These are phyloP conservation scores for Aphodius granarius DNA, from an alignment of 2,888 invertebrate genomes.

Conservation along the genomic window DNA sequence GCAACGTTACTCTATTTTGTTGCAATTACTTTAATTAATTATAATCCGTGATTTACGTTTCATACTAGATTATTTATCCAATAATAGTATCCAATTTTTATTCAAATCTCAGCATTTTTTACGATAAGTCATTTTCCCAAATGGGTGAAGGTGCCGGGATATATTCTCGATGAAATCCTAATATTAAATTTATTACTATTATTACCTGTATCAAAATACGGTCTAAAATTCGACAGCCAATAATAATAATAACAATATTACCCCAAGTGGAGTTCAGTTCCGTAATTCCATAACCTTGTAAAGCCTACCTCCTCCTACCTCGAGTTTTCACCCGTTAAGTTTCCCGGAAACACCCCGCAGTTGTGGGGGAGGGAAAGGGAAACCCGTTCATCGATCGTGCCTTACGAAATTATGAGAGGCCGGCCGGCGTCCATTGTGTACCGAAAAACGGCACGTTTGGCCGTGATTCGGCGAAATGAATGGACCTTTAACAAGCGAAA, in stretches of 20 bases:
- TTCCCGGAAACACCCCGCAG: neutral
- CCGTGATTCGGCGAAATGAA: neutral
- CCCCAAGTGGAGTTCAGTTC: neutral
- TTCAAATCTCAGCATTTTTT: neutral
- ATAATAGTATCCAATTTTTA: neutral
- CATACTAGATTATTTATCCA: neutral
- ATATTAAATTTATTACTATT: neutral
- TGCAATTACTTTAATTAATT: neutral
- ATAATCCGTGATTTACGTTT: neutral
- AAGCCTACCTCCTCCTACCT: neutral
- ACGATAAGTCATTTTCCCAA: too few relatives aligned
- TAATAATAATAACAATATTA: neutral
- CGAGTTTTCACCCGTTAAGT: neutral
- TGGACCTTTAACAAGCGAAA: neutral
- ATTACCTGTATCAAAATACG: neutral
- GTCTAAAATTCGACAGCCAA: neutral
- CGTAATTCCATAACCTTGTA: neutral
- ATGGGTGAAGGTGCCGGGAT: too few relatives aligned
- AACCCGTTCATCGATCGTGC: neutral
- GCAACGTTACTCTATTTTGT: neutral
- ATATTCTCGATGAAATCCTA: too few relatives aligned
- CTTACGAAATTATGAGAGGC: neutral
- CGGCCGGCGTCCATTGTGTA: neutral
- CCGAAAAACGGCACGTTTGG: neutral
- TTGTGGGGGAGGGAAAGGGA: neutral